phyloP scores from a whole-genome alignment of 2,113 vertebrate species.

The Protomyctophum bolini region DNA sequence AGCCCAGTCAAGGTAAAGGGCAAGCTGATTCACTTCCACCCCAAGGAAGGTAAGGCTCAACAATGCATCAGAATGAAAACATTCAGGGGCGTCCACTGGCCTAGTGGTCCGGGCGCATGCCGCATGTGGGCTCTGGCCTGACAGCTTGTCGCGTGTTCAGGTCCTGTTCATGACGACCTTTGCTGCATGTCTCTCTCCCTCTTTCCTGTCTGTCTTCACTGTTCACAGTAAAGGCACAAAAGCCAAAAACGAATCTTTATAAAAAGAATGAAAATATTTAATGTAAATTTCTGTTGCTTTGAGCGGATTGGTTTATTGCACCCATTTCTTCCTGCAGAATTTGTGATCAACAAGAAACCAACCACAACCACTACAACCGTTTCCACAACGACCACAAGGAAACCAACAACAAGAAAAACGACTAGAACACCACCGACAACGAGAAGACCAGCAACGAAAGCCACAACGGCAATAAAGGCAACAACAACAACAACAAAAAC shows the following conservation, averaged over 20 bases:
- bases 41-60: constrained; percentile 76
- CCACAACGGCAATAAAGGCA: constrained; percentile 46
- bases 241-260: too few species aligned
- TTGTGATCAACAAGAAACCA: constrained; percentile 76
- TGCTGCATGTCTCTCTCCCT: too few species aligned
- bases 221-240: too few species aligned
- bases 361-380: constrained; percentile 71
- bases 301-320: neutral
- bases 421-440: constrained; percentile 22
- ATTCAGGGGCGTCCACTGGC: too few species aligned
- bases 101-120: too few species aligned
- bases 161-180: too few species aligned
- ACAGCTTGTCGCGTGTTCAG: too few species aligned
- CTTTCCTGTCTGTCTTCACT: too few species aligned
- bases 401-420: constrained; percentile 39
- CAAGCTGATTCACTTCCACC: constrained; percentile 80
- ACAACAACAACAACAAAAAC: constrained; percentile 24
- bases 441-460: constrained; percentile 36
- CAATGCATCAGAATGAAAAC: too few species aligned
- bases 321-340: constrained; percentile 67
- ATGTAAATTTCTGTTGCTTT: neutral
- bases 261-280: too few species aligned
- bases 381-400: constrained; percentile 61
- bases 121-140: too few species aligned
- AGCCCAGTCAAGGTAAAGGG: constrained; percentile 76